Conservation (phyloP, 2,113 vertebrate species). For the Neoarius graeffei region DNA sequence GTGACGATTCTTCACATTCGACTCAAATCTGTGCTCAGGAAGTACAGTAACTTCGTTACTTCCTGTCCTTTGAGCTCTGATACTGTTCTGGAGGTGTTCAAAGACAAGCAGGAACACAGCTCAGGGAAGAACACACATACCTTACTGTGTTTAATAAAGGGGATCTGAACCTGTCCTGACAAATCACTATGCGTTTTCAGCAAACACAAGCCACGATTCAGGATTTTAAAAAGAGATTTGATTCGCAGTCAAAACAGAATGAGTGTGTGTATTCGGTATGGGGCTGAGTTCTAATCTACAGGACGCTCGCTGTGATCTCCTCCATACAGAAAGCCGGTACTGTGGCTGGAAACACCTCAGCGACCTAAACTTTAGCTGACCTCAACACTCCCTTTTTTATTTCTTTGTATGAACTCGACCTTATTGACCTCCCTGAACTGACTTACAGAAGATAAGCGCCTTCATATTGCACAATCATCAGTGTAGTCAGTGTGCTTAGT, state of each 20-base stretch:
- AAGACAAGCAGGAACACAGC: constrained; percentile 20
- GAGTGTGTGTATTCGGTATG: not conserved
- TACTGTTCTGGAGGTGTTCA: not conserved
- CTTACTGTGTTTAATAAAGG: constrained; percentile 12
- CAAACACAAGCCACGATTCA: constrained; percentile 1
- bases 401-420: not conserved
- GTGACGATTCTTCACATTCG: not conserved
- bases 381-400: not conserved
- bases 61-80: not conserved
- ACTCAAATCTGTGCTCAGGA: not conserved
- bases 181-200: constrained; percentile 6
- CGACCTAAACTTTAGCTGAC: not conserved
- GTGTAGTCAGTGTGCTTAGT: not conserved
- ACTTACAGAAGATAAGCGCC: not conserved
- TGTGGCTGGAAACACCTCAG: not conserved
- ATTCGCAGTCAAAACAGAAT: not conserved
- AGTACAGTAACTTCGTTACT: too few species aligned
- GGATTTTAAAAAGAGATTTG: not conserved
- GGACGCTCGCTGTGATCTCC: not conserved
- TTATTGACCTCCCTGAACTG: not conserved
- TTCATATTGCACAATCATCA: not conserved
- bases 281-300: not conserved
- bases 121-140: not conserved
- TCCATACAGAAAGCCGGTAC: not conserved
- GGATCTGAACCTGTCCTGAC: constrained; percentile 48